These are phyloP conservation scores for Schizothorax lantsangensis DNA, from an alignment of 2,797 vertebrate species.

Conservation along the genomic window DNA sequence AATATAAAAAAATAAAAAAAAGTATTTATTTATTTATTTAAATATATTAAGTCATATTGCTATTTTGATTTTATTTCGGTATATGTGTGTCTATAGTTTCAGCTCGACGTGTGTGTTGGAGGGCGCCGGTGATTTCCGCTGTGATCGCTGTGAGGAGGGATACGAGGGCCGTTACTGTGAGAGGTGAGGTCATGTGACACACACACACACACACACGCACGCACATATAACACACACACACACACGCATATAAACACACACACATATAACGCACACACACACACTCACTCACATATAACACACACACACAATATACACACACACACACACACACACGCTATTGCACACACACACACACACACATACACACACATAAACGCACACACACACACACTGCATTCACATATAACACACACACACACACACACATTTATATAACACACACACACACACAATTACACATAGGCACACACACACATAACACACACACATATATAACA, in stretches of 20 bases:
- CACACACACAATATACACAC: neutral
- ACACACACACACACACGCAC: neutral
- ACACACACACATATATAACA: neutral
- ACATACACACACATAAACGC: neutral
- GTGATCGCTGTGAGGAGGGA: conserved; percentile 84
- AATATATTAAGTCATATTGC: neutral
- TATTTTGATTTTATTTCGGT: neutral
- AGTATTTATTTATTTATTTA: neutral
- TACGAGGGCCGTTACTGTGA: conserved; percentile 92
- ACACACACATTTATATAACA: too few species aligned
- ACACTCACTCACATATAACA: too few species aligned
- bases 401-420: too few species aligned
- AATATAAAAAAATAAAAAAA: neutral
- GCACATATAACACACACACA: neutral
- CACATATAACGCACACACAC: too few species aligned
- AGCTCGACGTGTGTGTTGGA: conserved; percentile 89
- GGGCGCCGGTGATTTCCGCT: conserved; percentile 81
- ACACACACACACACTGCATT: neutral
- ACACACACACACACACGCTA: neutral
- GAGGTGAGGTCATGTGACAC: conserved; percentile 72
- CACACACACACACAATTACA: conserved; percentile 1
- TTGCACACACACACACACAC: neutral
- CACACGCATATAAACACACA: too few species aligned
- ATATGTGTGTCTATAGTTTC: conserved; percentile 80
- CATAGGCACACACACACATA: too few species aligned